Percentiles rank a stretch among this genome's conserved stretches.
Evolutionary conservation across 2,113 vertebrate species (phyloP).

Genomic region (Apteryx owenii): DNA sequence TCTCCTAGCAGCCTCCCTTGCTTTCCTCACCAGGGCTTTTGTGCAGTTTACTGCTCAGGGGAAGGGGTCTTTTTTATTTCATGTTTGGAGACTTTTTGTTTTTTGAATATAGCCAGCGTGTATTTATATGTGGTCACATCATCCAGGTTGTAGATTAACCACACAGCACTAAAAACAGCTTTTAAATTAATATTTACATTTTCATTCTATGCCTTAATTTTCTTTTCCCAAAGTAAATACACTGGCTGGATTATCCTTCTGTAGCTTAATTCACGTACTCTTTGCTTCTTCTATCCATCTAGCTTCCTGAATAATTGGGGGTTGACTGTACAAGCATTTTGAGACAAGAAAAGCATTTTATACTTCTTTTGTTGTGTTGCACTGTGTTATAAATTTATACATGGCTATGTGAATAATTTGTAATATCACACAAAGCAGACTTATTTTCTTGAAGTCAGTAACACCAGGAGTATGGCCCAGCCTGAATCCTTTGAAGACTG

Average conservation of each 20-base stretch:
- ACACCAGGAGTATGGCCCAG: neutral
- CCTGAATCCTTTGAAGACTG: neutral
- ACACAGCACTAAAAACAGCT: constrained; percentile 10
- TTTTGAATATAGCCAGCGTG: constrained; percentile 37
- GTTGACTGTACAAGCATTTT: neutral
- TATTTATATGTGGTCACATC: constrained; percentile 20
- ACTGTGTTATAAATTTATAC: neutral
- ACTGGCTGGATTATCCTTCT: constrained; percentile 13
- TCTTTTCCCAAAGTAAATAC: constrained; percentile 17
- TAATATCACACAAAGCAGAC: neutral
- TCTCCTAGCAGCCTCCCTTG: constrained; percentile 58
- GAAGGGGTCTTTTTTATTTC: neutral
- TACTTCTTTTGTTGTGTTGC: neutral
- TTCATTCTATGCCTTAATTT: constrained; percentile 1
- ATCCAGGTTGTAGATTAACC: constrained; percentile 51
- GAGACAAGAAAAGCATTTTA: neutral
- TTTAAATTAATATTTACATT: constrained; percentile 52
- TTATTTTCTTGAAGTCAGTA: neutral
- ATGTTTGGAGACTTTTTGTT: constrained; percentile 30
- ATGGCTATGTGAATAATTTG: neutral
- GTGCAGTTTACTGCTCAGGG: constrained; percentile 27
- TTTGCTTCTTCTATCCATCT: constrained; percentile 17
- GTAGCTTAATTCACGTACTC: neutral
- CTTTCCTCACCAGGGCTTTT: neutral
- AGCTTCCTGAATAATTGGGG: neutral